Conservation (phyloP, 2,797 vertebrate species). For the Epinephelus awoara region DNA sequence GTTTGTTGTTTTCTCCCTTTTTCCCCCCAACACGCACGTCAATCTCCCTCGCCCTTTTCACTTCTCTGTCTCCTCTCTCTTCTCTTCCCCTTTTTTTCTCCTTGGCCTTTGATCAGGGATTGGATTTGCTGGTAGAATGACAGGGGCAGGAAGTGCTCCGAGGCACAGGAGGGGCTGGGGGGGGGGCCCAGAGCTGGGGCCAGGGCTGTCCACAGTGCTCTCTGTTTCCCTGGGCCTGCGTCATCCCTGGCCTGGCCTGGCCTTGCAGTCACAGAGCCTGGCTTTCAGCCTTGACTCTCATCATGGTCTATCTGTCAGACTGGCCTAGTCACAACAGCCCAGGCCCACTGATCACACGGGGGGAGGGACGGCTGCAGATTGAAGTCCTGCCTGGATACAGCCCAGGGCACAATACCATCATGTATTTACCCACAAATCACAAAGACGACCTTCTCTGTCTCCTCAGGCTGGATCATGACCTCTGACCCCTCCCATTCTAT, state of each 20-base stretch:
- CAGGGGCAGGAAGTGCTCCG: slow-evolving; percentile 83
- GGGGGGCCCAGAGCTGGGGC: slow-evolving; percentile 44
- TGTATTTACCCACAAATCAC: slow-evolving; percentile 67
- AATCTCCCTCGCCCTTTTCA: slow-evolving; percentile 82
- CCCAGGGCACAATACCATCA: slow-evolving; percentile 64
- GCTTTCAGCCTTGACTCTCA: slow-evolving; percentile 78
- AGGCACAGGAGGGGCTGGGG: slow-evolving; percentile 66
- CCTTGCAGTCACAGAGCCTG: slow-evolving; percentile 74
- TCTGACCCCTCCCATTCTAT: slow-evolving; percentile 49
- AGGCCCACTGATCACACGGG: slow-evolving; percentile 51
- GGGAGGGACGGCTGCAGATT: slow-evolving; percentile 41
- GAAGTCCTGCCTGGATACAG: slow-evolving; percentile 64
- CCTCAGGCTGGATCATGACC: slow-evolving; percentile 58
- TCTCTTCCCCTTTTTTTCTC: slow-evolving; percentile 73
- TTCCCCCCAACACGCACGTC: slow-evolving; percentile 70
- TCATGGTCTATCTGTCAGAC: slow-evolving; percentile 74
- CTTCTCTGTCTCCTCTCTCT: slow-evolving; percentile 75
- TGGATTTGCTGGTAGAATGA: slow-evolving; percentile 83
- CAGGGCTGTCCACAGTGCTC: slow-evolving; percentile 71
- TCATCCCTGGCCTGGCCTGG: slow-evolving; percentile 71
- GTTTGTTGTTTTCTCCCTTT: slow-evolving; percentile 77
- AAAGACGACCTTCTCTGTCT: slow-evolving; percentile 66
- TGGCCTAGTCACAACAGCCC: slow-evolving; percentile 66
- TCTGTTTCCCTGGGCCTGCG: slow-evolving; percentile 75
- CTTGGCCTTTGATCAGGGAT: slow-evolving; percentile 84